Base-by-base conservation (phyloP, 2,888 invertebrate species). In the Hypolimnas misippus region DNA sequence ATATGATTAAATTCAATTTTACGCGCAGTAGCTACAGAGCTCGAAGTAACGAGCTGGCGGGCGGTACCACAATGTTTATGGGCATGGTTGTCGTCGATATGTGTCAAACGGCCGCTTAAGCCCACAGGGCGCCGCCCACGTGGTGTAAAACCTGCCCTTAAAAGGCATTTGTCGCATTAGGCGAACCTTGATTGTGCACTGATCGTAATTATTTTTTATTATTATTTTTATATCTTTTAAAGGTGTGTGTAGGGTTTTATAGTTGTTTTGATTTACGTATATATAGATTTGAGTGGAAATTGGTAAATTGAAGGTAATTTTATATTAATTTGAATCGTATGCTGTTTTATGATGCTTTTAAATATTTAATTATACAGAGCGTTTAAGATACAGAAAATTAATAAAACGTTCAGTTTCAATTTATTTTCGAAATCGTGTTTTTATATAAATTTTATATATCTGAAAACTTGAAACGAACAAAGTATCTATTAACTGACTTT, bases 91-190 rank as follows among this genome's bases (percentile, higher is more conserved):
- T 60, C 54, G 33, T 59, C 59, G 46, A 58, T 58, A 33, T 40
- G 51, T 40, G 42, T 51, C 40, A 42, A 42, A 21, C 14, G 46
- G 12, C 12, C 46, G 25, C 35, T 35, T 60, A 60, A 49, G 44
- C 52, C 25, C 31, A 42, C 54, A 38, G 46, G 29, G 16, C 21
- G 53, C 14, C 65, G 17, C 59, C 65, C 66, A 66, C 66, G 50
- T 50, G 49, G 57, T 49, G 56, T 38, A 57, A 57, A 52, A 63
- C 49, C 57, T 55, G 58, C 64, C 64, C 64, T 57, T 66, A 66
- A 61, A 64, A 62, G 66, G 66, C 57, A 61, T 58, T 40, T 66
- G 64, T 64, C 66, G 55, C 21, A 25, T 53, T 57, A 53, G 52
- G 52, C 57, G 52, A 57, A 44, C 31, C 29, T 52, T 17, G 52